Percentiles rank a stretch among this genome's conserved stretches.
Evolutionary conservation across 1,140 invertebrate species (phyloP).

Genomic region (Ceratina australensis): DNA sequence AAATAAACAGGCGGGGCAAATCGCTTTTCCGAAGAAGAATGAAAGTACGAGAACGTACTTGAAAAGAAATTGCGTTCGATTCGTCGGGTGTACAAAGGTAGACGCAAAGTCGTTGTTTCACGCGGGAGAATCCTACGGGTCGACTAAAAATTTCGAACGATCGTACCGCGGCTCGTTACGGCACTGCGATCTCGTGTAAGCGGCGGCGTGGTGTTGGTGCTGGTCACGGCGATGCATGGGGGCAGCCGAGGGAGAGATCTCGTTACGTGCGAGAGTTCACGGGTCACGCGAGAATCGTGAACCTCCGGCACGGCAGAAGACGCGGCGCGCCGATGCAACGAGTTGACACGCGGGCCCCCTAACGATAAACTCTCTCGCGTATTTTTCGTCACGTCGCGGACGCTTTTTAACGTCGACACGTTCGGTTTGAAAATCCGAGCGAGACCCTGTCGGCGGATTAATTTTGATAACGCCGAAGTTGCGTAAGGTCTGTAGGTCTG

Average conservation of each 20-base stretch:
- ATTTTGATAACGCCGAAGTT: not conserved
- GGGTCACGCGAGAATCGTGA: constrained; percentile 72
- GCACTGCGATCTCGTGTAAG: constrained; percentile 40
- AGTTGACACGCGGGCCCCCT: constrained; percentile 56
- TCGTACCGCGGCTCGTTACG: constrained; percentile 20
- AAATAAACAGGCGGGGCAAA: constrained; percentile 45
- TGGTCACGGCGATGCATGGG: constrained; percentile 22
- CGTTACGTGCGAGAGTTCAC: constrained; percentile 73
- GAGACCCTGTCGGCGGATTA: no score
- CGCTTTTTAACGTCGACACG: no score
- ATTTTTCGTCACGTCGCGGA: no score
- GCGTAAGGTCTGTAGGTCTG: not conserved
- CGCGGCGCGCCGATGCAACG: constrained; percentile 35
- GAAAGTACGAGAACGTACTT: constrained; percentile 28
- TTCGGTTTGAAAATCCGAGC: no score
- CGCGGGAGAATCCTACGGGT: no score
- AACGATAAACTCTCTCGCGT: constrained; percentile 42
- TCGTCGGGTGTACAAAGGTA: not conserved
- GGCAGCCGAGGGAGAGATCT: constrained; percentile 58
- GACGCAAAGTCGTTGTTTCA: not conserved
- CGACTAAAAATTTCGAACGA: no score
- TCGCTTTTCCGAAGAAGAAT: constrained; percentile 30
- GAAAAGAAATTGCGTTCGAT: constrained; percentile 26
- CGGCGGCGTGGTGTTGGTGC: constrained; percentile 38
- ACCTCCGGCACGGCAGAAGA: constrained; percentile 59